These are phyloP conservation scores for Andrena cerasifolii DNA, from an alignment of 1,140 invertebrate species.

Conservation along the genomic window DNA sequence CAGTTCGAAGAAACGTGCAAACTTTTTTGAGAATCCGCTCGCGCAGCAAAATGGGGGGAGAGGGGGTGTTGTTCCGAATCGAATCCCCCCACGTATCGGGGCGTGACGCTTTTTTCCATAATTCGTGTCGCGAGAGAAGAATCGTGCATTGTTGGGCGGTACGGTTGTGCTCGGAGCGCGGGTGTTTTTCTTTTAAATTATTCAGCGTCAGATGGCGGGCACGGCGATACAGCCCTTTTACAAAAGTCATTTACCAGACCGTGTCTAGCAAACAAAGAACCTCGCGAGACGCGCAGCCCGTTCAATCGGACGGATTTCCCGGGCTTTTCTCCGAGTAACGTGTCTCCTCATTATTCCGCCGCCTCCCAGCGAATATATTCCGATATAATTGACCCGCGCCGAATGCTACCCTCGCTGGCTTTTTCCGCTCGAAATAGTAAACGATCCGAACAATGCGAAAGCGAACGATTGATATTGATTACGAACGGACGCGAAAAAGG, in stretches of 20 bases:
- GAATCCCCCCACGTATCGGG: neutral
- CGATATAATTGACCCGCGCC: neutral
- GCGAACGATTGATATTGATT: neutral
- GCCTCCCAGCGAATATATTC: neutral
- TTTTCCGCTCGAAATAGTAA: neutral
- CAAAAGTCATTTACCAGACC: constrained; percentile 36
- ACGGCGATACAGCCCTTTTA: constrained; percentile 35
- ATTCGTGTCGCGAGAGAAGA: constrained; percentile 36
- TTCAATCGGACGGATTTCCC: constrained; percentile 13
- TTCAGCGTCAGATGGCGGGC: constrained; percentile 28
- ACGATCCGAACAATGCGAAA: constrained; percentile 5
- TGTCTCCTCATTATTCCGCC: neutral
- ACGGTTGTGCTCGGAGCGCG: constrained; percentile 9
- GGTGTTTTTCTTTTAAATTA: constrained; percentile 34
- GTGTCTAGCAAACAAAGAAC: constrained; percentile 10
- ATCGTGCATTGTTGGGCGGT: constrained; percentile 15
- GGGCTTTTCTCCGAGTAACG: neutral
- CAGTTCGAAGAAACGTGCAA: too few species aligned
- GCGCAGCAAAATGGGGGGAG: too few species aligned
- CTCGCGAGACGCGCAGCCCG: constrained; percentile 1
- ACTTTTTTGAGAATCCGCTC: too few species aligned
- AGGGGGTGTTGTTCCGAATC: too few species aligned
- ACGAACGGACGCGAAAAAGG: neutral
- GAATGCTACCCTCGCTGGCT: too few species aligned
- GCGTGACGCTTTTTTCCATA: constrained; percentile 23